Evolutionary conservation across 2,888 invertebrate genomes (phyloP).

Genomic region (Silvanus unidentatus): DNA sequence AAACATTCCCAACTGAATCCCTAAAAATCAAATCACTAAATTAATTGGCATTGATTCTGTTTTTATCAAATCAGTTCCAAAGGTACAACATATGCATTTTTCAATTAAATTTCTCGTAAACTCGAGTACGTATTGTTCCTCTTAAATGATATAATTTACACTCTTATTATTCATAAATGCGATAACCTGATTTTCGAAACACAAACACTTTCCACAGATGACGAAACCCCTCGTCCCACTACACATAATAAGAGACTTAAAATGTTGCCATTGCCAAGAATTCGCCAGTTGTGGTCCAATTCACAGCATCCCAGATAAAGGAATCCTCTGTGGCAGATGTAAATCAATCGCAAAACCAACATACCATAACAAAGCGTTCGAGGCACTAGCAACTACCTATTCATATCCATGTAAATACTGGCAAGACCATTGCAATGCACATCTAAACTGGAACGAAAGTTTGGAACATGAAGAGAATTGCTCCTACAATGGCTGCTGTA

Average conservation of each 20-base stretch:
- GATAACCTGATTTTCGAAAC: too few relatives aligned
- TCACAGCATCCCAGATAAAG: constrained; percentile 32
- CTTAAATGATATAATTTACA: too few relatives aligned
- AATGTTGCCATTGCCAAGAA: constrained; percentile 35
- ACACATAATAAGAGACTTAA: constrained; percentile 24
- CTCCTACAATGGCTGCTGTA: constrained; percentile 29
- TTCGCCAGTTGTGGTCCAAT: constrained; percentile 40
- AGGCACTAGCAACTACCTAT: constrained; percentile 38
- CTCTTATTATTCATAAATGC: too few relatives aligned
- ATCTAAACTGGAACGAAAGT: constrained; percentile 35
- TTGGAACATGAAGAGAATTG: constrained; percentile 37
- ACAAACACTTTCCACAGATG: too few relatives aligned
- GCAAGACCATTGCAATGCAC: constrained; percentile 34
- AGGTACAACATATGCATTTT: too few relatives aligned
- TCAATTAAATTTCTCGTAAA: too few relatives aligned
- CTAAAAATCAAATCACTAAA: too few relatives aligned
- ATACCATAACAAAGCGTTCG: constrained; percentile 34
- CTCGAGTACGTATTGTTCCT: too few relatives aligned
- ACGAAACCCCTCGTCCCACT: constrained; percentile 21
- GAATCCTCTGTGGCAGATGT: constrained; percentile 41
- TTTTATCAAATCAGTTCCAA: too few relatives aligned
- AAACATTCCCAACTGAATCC: too few relatives aligned
- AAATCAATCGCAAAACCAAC: constrained; percentile 20
- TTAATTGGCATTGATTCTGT: too few relatives aligned
- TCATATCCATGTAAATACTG: constrained; percentile 39